Evolutionary conservation across 2,888 invertebrate genomes (phyloP).

Genomic region (Drosophila diplacantha): DNA sequence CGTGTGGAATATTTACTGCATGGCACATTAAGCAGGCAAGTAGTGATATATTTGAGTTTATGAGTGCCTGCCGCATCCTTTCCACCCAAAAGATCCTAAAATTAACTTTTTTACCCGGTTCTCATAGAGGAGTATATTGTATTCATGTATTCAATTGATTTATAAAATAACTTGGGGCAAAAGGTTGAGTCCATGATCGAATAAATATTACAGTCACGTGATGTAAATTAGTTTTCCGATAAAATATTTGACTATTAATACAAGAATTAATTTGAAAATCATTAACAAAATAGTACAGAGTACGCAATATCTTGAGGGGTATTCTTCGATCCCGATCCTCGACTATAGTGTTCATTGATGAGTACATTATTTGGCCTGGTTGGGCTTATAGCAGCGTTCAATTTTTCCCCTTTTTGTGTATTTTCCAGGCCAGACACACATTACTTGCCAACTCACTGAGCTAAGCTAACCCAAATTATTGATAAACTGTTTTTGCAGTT

Average conservation of each 20-base stretch:
- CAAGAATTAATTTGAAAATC: neutral
- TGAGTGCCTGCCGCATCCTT: conserved; percentile 59
- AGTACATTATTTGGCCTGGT: conserved; percentile 25
- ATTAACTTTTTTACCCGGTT: conserved; percentile 44
- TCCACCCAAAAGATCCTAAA: conserved; percentile 44
- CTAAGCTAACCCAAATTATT: conserved; percentile 54
- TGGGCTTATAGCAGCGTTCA: conserved; percentile 56
- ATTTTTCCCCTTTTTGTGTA: conserved; percentile 51
- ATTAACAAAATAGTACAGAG: neutral
- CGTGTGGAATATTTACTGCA: conserved; percentile 63
- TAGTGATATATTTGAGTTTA: conserved; percentile 71
- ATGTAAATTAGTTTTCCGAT: neutral
- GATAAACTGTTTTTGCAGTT: conserved; percentile 41
- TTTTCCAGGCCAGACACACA: conserved; percentile 37
- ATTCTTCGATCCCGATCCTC: neutral
- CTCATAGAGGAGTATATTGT: neutral
- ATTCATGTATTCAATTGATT: neutral
- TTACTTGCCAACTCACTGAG: conserved; percentile 65
- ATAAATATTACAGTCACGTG: neutral
- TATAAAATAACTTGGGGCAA: neutral
- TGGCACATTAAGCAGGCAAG: conserved; percentile 71
- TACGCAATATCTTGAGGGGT: neutral
- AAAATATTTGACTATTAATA: neutral
- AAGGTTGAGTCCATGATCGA: neutral
- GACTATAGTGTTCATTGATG: neutral